Evolutionary conservation across 2,113 vertebrate species (phyloP).

Genomic region (Neolamprologus hecqui): DNA sequence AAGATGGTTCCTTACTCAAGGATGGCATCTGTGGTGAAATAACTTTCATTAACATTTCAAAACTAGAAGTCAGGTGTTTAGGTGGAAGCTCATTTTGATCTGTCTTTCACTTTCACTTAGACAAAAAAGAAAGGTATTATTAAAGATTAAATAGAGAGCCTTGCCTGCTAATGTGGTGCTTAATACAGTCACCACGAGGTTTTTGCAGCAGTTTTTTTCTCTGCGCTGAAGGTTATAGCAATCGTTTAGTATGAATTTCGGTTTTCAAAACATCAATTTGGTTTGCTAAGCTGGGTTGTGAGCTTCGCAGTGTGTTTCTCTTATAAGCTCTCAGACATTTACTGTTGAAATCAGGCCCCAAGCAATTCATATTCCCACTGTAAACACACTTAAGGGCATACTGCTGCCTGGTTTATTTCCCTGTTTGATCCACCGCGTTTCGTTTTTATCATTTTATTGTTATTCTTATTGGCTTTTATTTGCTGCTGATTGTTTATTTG

Average conservation of each 20-base stretch:
- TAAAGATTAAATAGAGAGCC: not conserved
- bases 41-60: not conserved
- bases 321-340: not conserved
- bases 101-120: not conserved
- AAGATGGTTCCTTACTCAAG: not conserved
- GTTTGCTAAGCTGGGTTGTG: not conserved
- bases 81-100: not conserved
- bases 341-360: not conserved
- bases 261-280: not conserved
- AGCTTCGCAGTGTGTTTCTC: not conserved
- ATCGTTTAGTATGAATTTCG: fast-evolving
- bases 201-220: not conserved
- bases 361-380: not conserved
- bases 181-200: not conserved
- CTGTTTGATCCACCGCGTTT: not conserved
- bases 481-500: not conserved
- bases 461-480: not conserved
- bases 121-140: not conserved
- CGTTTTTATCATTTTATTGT: not conserved
- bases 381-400: not conserved
- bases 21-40: not conserved
- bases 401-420: not conserved
- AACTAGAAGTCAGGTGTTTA: not conserved
- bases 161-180: not conserved
- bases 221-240: not conserved